Evolutionary conservation across 1,140 invertebrate species (phyloP), one percentile per base, ranked within the genome.

Genomic region (Drosophila kanapiae): DNA sequence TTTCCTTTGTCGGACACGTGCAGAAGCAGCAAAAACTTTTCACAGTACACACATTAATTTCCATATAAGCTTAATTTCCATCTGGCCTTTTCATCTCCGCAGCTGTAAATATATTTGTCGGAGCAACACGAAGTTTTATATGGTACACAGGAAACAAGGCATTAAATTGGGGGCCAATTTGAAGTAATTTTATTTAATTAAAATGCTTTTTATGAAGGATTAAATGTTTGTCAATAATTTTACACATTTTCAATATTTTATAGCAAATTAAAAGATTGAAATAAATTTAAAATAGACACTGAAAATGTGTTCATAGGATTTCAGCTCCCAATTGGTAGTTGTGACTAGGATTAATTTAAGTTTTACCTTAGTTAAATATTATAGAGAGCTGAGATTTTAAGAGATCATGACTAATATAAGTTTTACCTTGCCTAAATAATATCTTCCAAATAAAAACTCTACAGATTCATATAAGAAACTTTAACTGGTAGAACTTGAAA

Each of bases 11-110:
- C 35, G 43, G 45, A 78, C 65, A 71, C 65, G 43, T 56, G 31
- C 49, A 48, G 37, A 3, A 43, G 42, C 51, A 71, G 48, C 49
- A 78, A 70, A 60, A 78, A 85, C 29, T 75, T 85, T 78, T 54
- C 67, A 70, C 48, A 54, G 76, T 78, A 78, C 45, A 71, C 65
- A 71, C 76, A 65, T 77, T 79, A 75, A 79, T 82, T 85, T 82
- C 62, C 74, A 78, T 80, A 80, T 72, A 75, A 81, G 78, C 51
- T 78, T 75, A 78, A 70, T 78, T 85, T 85, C 51, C 67, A 77
- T 85, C 74, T 63, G 65, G 60, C 49, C 62, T 59, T 80, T 75
- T 71, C 68, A 76, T 62, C 51, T 77, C 48, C 37, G 31, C 29
- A 58, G 40, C 38, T 64, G 67, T 48, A 78, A 71, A 78, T 78